phyloP scores from a whole-genome alignment of 2,888 invertebrate genomes.

The Cryptocephalus moraei region DNA sequence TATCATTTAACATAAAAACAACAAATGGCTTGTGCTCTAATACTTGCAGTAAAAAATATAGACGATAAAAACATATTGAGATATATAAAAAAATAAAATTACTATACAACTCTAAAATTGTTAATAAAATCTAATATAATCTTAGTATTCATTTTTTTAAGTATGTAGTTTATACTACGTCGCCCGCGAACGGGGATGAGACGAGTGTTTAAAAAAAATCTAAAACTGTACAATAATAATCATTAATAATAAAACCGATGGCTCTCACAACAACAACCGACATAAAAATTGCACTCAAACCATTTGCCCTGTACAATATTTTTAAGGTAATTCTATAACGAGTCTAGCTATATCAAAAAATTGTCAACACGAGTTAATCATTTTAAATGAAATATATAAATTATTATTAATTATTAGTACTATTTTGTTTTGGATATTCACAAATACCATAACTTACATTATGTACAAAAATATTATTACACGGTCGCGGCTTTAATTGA shows the following conservation, averaged over 20 bases:
- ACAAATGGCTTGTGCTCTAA: constrained; percentile 37
- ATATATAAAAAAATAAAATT: constrained; percentile 36
- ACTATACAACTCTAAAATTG: constrained; percentile 27
- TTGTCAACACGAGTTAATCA: constrained; percentile 42
- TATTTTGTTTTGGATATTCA: constrained; percentile 36
- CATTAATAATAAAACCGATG: constrained; percentile 24
- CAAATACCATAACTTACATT: constrained; percentile 42
- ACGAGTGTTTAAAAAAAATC: constrained; percentile 27
- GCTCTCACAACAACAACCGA: constrained; percentile 34
- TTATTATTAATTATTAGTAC: constrained; percentile 29
- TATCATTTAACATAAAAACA: constrained; percentile 21
- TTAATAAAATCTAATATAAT: constrained; percentile 15
- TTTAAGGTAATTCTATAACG: constrained; percentile 36
- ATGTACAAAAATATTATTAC: constrained; percentile 48
- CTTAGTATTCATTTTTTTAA: constrained; percentile 32
- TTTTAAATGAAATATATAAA: constrained; percentile 41
- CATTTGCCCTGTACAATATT: constrained; percentile 41
- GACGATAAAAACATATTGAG: constrained; percentile 30
- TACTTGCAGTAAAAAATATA: constrained; percentile 26
- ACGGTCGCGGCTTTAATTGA: constrained; percentile 43
- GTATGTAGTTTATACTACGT: constrained; percentile 34
- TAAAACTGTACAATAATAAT: constrained; percentile 30
- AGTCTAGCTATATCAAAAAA: constrained; percentile 38
- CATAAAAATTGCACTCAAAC: constrained; percentile 37
- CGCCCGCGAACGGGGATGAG: constrained; percentile 18